A percentile compares a stretch with the other conserved stretches of the same genome.
phyloP scores from a whole-genome alignment of 2,797 vertebrate species.

The Sebastes oblongus region DNA sequence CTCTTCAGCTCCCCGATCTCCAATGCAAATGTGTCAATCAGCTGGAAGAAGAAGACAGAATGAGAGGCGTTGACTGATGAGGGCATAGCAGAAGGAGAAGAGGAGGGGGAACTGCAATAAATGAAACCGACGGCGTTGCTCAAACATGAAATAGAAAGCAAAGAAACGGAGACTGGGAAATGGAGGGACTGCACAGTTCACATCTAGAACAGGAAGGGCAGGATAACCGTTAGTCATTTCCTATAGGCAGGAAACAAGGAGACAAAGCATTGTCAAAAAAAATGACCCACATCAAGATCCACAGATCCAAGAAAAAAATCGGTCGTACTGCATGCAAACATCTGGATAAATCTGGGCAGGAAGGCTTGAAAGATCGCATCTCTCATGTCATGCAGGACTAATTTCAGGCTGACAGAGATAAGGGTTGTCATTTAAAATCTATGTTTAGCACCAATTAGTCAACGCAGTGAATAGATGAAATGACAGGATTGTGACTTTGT shows the following conservation, averaged over 20 bases:
- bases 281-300: neutral
- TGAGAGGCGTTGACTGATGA: slow-evolving; percentile 23
- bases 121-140: slow-evolving; percentile 21
- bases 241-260: slow-evolving; percentile 54
- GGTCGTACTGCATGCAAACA: neutral
- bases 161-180: neutral
- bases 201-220: slow-evolving; percentile 23
- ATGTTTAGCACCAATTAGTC: neutral
- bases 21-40: slow-evolving; percentile 91
- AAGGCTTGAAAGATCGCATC: neutral
- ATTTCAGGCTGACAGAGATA: neutral
- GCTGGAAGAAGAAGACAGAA: slow-evolving; percentile 71
- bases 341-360: neutral
- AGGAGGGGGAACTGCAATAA: neutral
- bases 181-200: neutral
- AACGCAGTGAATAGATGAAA: neutral
- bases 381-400: neutral
- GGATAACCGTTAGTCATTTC: slow-evolving; percentile 58
- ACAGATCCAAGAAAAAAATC: neutral
- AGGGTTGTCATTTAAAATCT: neutral
- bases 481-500: neutral
- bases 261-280: slow-evolving; percentile 21
- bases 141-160: slow-evolving; percentile 44
- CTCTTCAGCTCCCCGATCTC: slow-evolving; percentile 94
- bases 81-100: neutral